Percentiles rank a stretch among this genome's conserved stretches.
phyloP scores from a whole-genome alignment of 2,888 invertebrate genomes.

The Pterobdella sp. region DNA sequence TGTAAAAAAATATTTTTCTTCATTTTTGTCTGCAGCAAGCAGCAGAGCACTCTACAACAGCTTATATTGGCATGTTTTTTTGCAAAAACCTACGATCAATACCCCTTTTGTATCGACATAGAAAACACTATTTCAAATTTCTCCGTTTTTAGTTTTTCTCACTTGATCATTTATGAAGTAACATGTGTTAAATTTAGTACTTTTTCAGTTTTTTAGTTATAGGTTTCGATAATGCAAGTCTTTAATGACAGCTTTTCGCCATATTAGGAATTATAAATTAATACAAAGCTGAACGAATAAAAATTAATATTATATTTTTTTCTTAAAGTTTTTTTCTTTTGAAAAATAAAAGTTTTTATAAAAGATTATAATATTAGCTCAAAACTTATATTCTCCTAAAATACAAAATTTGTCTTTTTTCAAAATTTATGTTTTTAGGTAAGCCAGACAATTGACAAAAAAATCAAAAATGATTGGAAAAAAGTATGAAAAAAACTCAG shows the following conservation, averaged over 20 bases:
- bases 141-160: background rate
- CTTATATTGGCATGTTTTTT: slow-evolving; percentile 10
- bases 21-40: background rate
- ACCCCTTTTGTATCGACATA: background rate
- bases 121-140: background rate
- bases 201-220: no score
- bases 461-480: no score
- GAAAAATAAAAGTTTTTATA: no score
- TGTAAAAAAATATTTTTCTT: background rate
- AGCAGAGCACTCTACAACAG: background rate
- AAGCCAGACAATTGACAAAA: no score
- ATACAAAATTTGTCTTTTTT: no score
- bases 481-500: no score
- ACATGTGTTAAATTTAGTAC: background rate
- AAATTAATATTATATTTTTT: background rate
- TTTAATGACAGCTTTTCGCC: background rate
- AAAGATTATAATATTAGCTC: no score
- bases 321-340: no score
- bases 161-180: background rate
- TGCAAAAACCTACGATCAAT: slow-evolving; percentile 7
- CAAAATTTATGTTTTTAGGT: no score
- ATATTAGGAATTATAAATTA: background rate
- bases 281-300: background rate
- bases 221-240: no score
- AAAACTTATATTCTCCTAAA: no score